These are phyloP conservation scores for Andricus curvator DNA, from an alignment of 2,888 invertebrate species.

Conservation along the genomic window DNA sequence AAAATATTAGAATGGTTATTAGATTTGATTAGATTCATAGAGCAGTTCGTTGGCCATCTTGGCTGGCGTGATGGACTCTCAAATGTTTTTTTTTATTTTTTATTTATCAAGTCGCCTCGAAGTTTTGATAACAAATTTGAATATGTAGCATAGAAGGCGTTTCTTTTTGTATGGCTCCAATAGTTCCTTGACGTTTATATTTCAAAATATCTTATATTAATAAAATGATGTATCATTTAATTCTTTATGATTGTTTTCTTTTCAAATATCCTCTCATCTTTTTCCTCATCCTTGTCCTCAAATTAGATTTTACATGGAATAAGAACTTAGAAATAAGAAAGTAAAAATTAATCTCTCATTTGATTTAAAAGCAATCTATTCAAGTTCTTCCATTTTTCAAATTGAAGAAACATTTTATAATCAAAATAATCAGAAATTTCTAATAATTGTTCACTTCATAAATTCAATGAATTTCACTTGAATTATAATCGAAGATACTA, in stretches of 20 bases:
- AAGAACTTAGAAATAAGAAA: too few species aligned
- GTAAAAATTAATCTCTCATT: too few species aligned
- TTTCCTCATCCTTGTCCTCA: background rate
- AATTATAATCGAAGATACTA: too few species aligned
- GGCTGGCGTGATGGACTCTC: constrained; percentile 43
- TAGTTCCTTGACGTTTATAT: constrained; percentile 75
- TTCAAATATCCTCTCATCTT: background rate
- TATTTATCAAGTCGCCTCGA: constrained; percentile 51
- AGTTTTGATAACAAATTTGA: constrained; percentile 46
- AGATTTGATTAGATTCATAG: background rate
- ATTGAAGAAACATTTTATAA: too few species aligned
- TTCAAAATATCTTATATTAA: constrained; percentile 40
- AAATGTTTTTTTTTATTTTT: constrained; percentile 40
- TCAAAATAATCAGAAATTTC: too few species aligned
- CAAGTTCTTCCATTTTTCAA: too few species aligned
- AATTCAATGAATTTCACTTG: too few species aligned
- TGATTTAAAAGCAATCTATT: too few species aligned
- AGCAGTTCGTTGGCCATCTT: constrained; percentile 44
- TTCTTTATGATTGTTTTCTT: background rate
- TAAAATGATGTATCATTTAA: constrained; percentile 42
- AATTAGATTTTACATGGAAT: background rate
- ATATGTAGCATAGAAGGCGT: constrained; percentile 60
- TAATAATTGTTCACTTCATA: too few species aligned
- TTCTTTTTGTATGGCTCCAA: constrained; percentile 70
- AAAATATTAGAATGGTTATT: background rate